phyloP scores from a whole-genome alignment of 2,113 vertebrate species.

The Malurus alboscapulatus region DNA sequence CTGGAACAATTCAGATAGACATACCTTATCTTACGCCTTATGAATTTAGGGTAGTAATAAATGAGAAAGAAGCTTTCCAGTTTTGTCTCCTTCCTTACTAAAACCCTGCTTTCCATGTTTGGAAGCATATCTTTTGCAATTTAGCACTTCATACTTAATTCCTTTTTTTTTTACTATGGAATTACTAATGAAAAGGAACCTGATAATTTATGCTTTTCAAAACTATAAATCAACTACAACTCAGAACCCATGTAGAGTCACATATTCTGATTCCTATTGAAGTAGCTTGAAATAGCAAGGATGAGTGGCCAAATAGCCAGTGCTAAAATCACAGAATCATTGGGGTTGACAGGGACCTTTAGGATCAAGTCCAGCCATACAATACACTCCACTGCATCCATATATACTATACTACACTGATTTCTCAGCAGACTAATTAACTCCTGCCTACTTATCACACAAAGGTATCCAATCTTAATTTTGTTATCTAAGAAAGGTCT shows the following conservation, averaged over 20 bases:
- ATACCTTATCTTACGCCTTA: neutral
- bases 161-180: neutral
- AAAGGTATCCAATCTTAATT: neutral
- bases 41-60: neutral
- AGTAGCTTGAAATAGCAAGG: neutral
- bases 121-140: neutral
- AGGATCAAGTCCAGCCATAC: neutral
- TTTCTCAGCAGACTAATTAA: neutral
- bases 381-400: neutral
- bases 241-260: neutral
- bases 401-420: neutral
- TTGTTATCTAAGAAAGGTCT: neutral
- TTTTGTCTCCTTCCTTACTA: neutral
- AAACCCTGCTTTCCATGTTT: neutral
- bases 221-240: neutral
- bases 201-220: neutral
- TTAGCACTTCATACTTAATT: neutral
- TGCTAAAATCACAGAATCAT: neutral
- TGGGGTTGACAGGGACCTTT: neutral
- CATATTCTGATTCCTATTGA: neutral
- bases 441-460: neutral
- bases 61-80: neutral
- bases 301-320: neutral
- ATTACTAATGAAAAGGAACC: neutral
- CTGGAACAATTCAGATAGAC: neutral